Evolutionary conservation across 92 coral and sea anemone genomes (phyloP).

Genomic region (Palythoa heliodiscus): DNA sequence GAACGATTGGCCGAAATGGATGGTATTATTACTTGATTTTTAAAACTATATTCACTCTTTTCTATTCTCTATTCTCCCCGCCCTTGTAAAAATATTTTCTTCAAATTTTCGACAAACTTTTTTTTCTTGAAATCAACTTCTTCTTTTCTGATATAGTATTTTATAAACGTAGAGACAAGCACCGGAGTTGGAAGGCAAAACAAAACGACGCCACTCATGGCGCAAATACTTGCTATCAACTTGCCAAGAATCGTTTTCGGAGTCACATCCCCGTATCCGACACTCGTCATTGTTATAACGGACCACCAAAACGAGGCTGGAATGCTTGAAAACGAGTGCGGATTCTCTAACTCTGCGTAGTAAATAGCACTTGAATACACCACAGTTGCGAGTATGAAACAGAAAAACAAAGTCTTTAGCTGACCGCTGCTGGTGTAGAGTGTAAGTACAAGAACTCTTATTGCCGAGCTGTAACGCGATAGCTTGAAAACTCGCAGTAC

Average conservation of each 20-base stretch:
- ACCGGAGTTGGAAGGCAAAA: constrained; percentile 97
- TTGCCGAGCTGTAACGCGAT: constrained; percentile 87
- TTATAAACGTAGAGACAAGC: constrained; percentile 81
- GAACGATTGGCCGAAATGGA: too few species aligned
- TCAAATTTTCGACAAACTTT: constrained; percentile 77
- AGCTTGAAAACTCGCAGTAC: constrained; percentile 90
- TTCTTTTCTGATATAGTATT: constrained; percentile 67
- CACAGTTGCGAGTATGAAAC: constrained; percentile 67
- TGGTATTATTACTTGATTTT: too few species aligned
- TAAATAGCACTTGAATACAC: constrained; percentile 91
- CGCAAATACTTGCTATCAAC: constrained; percentile 79
- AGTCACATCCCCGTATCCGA: constrained; percentile 91
- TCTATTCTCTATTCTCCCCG: constrained; percentile 12
- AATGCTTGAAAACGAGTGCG: constrained; percentile 74
- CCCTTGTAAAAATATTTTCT: constrained; percentile 64
- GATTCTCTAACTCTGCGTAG: constrained; percentile 70
- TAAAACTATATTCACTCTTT: too few species aligned
- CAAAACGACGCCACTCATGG: constrained; percentile 80
- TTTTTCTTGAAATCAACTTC: constrained; percentile 41
- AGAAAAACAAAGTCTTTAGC: constrained; percentile 70
- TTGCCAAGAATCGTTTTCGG: constrained; percentile 80
- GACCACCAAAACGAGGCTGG: constrained; percentile 99
- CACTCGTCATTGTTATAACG: constrained; percentile 95
- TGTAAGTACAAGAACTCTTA: constrained; percentile 74
- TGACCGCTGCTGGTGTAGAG: constrained; percentile 83